phyloP scores from a whole-genome alignment of 2,113 vertebrate genomes.

The Indri indri region DNA sequence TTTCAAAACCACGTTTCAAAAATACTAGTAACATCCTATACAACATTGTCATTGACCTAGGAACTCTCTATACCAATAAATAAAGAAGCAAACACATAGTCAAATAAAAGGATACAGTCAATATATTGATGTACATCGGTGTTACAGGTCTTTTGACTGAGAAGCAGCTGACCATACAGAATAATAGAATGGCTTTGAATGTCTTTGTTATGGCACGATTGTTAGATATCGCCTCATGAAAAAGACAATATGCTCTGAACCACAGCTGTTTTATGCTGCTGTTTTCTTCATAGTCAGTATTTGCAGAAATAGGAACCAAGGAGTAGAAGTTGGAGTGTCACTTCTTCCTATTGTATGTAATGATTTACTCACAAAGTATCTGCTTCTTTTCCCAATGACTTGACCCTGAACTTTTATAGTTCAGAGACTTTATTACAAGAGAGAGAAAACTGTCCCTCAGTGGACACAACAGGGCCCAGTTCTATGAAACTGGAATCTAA shows the following conservation, averaged over 20 bases:
- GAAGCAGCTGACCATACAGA: neutral
- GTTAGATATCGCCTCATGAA: neutral
- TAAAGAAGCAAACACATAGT: neutral
- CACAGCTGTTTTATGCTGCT: neutral
- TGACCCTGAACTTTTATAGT: neutral
- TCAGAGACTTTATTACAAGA: neutral
- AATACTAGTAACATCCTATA: neutral
- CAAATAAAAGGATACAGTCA: neutral
- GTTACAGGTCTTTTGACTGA: neutral
- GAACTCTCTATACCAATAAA: neutral
- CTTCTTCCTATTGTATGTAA: neutral
- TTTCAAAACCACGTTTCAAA: neutral
- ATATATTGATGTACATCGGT: too few species aligned
- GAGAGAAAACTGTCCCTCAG: neutral
- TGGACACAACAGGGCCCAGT: neutral
- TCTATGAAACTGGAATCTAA: neutral
- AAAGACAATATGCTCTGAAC: neutral
- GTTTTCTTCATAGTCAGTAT: neutral
- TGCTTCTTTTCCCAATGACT: neutral
- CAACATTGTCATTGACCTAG: neutral
- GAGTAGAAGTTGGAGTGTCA: neutral
- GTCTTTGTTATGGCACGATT: neutral
- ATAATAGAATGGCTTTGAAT: neutral
- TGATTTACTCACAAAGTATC: neutral
- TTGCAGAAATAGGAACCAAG: neutral